phyloP scores from a whole-genome alignment of 2,113 vertebrate species.

The Halichoeres trimaculatus region DNA sequence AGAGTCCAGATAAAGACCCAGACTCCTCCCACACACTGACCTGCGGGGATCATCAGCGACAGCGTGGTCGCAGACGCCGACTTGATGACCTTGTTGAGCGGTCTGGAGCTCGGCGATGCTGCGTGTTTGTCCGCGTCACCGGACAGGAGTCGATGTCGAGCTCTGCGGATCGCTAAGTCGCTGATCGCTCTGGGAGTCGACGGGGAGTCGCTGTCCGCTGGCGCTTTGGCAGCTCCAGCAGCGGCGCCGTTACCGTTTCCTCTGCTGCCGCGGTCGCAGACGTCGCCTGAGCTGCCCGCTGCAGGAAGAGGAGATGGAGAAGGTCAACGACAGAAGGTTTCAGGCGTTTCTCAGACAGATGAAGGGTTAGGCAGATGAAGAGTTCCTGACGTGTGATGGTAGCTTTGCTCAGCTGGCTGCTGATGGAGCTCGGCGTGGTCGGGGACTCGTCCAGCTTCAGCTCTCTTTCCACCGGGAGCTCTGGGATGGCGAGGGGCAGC shows the following conservation, averaged over 20 bases:
- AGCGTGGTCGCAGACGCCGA: conserved; percentile 95
- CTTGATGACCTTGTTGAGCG: conserved; percentile 98
- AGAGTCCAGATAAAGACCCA: too few relatives aligned
- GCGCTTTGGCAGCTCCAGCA: conserved; percentile 35
- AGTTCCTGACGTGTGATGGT: conserved; percentile 85
- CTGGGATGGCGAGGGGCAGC: conserved; percentile 84
- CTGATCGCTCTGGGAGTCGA: conserved; percentile 94
- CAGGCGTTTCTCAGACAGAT: neutral
- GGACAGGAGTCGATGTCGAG: conserved; percentile 94
- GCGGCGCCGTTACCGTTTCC: conserved; percentile 57
- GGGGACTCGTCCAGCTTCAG: conserved; percentile 86
- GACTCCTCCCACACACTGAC: too few relatives aligned
- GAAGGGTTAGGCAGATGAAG: neutral
- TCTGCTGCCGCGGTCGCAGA: conserved; percentile 78
- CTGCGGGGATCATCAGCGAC: conserved; percentile 96
- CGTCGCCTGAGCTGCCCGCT: conserved; percentile 86
- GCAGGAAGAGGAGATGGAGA: conserved; percentile 22
- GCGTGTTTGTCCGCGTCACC: conserved; percentile 93
- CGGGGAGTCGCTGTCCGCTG: conserved; percentile 82
- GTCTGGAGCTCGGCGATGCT: conserved; percentile 80
- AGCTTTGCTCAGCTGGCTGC: conserved; percentile 77
- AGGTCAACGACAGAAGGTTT: too few relatives aligned
- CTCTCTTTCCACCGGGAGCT: conserved; percentile 87
- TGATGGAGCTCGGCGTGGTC: conserved; percentile 76
- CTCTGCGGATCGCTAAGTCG: conserved; percentile 93